Evolutionary conservation across 53 echinoderm and acorn worm species (phyloP).

Genomic region (Pentamera pediparva): DNA sequence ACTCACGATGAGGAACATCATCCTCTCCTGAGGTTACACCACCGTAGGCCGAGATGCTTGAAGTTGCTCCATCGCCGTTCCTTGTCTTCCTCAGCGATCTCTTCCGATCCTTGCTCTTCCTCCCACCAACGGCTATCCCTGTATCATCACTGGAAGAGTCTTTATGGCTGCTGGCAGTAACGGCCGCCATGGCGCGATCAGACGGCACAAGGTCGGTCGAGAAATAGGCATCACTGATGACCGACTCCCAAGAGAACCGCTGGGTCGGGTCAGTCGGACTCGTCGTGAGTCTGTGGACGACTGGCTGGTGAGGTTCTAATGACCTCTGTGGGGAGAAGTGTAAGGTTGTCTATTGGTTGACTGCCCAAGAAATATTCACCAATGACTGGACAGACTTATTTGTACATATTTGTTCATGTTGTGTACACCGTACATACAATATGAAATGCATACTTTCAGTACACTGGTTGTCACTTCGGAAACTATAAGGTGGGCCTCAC

Average conservation of each 20-base stretch:
- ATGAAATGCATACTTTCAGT: no score
- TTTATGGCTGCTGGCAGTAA: constrained; percentile 23
- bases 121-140: constrained; percentile 36
- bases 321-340: no score
- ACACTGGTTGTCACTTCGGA: no score
- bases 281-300: not conserved
- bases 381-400: no score
- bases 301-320: no score
- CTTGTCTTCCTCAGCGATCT: not conserved
- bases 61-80: not conserved
- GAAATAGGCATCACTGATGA: not conserved
- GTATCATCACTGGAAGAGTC: constrained; percentile 66
- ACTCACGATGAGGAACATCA: constrained; percentile 19
- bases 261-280: not conserved
- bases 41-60: not conserved
- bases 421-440: no score
- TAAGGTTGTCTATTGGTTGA: not conserved
- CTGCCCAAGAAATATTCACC: no score
- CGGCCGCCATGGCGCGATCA: not conserved
- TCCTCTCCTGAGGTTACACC: constrained; percentile 23
- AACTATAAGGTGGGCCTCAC: no score
- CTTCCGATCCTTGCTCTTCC: not conserved
- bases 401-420: no score
- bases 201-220: not conserved
- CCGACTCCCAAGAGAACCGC: constrained; percentile 1